Percentiles rank a stretch among this genome's conserved stretches.
Evolutionary conservation across 2,888 invertebrate species (phyloP).

Genomic region (Argynnis bischoffii): DNA sequence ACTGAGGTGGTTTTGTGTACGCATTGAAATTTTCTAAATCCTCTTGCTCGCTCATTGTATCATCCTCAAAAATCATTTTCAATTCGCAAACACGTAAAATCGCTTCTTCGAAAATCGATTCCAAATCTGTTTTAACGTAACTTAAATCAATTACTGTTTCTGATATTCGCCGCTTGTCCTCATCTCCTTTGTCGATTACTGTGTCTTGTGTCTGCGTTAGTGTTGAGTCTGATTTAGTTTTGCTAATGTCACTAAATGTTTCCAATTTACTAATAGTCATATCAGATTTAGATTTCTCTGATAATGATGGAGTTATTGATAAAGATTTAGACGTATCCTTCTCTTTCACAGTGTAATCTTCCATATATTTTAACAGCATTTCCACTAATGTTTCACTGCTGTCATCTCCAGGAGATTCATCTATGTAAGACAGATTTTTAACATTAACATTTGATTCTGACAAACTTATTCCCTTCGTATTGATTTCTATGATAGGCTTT

Average conservation of each 20-base stretch:
- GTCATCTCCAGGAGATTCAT: conserved; percentile 74
- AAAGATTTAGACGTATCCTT: conserved; percentile 56
- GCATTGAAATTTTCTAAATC: conserved; percentile 69
- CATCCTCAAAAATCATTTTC: conserved; percentile 54
- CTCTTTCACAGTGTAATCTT: conserved; percentile 62
- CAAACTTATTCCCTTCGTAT: conserved; percentile 57
- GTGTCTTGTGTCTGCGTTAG: conserved; percentile 75
- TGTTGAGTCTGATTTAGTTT: conserved; percentile 76
- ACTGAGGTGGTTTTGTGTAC: conserved; percentile 66
- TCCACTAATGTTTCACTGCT: conserved; percentile 69
- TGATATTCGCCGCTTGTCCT: conserved; percentile 63
- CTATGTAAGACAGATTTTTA: conserved; percentile 67
- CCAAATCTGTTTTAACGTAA: conserved; percentile 68
- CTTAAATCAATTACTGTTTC: conserved; percentile 73
- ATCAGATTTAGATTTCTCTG: conserved; percentile 76
- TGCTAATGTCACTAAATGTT: conserved; percentile 73
- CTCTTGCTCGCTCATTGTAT: conserved; percentile 72
- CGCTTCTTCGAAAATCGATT: conserved; percentile 68
- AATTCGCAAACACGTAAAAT: conserved; percentile 55
- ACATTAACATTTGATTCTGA: conserved; percentile 70
- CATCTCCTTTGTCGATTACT: conserved; percentile 66
- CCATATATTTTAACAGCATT: conserved; percentile 76
- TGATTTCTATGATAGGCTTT: conserved; percentile 63
- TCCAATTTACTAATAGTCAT: conserved; percentile 73
- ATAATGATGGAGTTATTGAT: conserved; percentile 66